Evolutionary conservation across 2,113 vertebrate genomes (phyloP).

Genomic region (Sinocyclocheilus grahami): DNA sequence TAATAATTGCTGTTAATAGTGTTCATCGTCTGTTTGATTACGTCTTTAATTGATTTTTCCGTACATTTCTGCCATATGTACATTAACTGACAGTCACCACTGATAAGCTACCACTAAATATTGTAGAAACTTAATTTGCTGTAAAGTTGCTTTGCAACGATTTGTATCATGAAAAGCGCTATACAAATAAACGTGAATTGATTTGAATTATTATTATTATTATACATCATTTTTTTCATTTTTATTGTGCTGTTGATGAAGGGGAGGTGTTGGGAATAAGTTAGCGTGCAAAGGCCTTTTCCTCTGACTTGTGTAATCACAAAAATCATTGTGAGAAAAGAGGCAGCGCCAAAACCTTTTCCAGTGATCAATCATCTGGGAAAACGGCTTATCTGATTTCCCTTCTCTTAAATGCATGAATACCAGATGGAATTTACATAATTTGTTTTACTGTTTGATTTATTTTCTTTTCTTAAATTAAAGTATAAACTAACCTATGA

Average conservation of each 20-base stretch:
- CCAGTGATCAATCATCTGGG: background rate
- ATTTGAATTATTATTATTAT: background rate
- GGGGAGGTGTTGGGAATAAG: conserved; percentile 19
- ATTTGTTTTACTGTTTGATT: background rate
- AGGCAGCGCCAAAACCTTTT: background rate
- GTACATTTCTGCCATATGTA: too few species aligned
- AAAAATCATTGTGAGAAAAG: conserved; percentile 19
- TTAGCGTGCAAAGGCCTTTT: conserved; percentile 29
- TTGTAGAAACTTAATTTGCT: too few species aligned
- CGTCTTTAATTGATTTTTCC: too few species aligned
- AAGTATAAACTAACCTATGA: too few species aligned
- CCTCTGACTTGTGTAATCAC: background rate
- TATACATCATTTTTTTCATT: background rate
- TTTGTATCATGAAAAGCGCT: too few species aligned
- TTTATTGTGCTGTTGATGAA: background rate
- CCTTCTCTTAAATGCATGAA: background rate
- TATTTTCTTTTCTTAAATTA: background rate
- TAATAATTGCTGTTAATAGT: too few species aligned
- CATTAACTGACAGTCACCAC: too few species aligned
- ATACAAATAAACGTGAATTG: too few species aligned
- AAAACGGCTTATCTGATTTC: background rate
- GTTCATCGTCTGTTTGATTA: too few species aligned
- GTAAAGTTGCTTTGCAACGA: too few species aligned
- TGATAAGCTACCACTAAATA: too few species aligned
- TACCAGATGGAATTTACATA: background rate